Evolutionary conservation across 1,140 invertebrate genomes (phyloP), one percentile per base, ranked within the genome.

Genomic region (Leptopilina boulardi): DNA sequence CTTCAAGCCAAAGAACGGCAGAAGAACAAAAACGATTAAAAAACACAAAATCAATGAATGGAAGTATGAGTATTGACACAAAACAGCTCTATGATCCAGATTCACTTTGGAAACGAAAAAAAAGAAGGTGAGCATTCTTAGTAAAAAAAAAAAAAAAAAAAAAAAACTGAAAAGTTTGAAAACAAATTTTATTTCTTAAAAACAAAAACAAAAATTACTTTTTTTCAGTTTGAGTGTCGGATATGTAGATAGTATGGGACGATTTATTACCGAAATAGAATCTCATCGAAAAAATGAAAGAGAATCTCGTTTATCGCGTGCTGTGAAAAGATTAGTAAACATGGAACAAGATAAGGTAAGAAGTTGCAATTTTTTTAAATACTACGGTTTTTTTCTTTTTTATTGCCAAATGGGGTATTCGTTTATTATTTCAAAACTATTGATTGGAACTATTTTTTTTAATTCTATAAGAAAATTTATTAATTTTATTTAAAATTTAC

Each of bases 231-330:
- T 98, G 76, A 96, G 94, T 86, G 94, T 98, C 80, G 97, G 97
- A 15, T 93, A 95, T 86, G 94, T 98, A 38, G 96, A 97, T 86
- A 94, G 94, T 79, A 91, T 97, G 86, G 97, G 97, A 0, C 94
- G 96, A 87, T 98, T 97, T 91, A 94, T 96, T 88, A 95, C 96
- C 18, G 96, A 97, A 90, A 95, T 98, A 89, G 96, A 97, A 87
- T 95, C 96, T 19, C 94, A 95, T 86, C 93, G 92, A 89, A 94
- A 93, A 90, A 91, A 90, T 87, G 90, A 91, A 90, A 80, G 85
- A 78, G 93, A 92, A 89, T 92, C 92, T 76, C 90, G 91, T 79
- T 87, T 94, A 80, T 91, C 93, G 47, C 92, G 92, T 84, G 96
- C 95, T 79, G 94, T 97, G 56, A 96, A 94, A 86, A 94, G 94